These are phyloP conservation scores for Bellardia bayeri DNA, from an alignment of 2,888 invertebrate genomes.

Conservation along the genomic window DNA sequence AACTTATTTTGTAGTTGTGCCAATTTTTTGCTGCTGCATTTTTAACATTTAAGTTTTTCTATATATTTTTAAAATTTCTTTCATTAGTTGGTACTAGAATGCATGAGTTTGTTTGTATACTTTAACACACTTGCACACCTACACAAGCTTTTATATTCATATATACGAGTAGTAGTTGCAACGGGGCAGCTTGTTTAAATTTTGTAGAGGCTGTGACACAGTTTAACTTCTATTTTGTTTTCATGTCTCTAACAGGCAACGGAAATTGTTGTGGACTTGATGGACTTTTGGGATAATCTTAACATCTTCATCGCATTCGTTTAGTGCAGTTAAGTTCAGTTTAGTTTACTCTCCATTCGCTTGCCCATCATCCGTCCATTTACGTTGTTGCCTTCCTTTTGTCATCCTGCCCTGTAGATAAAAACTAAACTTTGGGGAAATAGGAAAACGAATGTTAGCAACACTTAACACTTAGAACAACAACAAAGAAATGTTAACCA, in stretches of 20 bases:
- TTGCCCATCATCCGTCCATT: conserved; percentile 4
- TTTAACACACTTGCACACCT: conserved; percentile 23
- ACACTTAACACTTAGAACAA: conserved; percentile 39
- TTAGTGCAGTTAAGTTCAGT: not conserved
- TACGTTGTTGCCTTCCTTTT: not conserved
- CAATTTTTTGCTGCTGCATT: conserved; percentile 28
- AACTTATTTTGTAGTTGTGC: conserved; percentile 12
- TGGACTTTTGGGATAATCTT: conserved; percentile 74
- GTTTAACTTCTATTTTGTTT: conserved; percentile 66
- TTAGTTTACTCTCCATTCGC: not conserved
- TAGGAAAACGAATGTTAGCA: conserved; percentile 58
- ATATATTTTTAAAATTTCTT: conserved; percentile 13
- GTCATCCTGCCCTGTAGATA: conserved; percentile 24
- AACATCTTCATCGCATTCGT: conserved; percentile 55
- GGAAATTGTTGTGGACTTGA: conserved; percentile 79
- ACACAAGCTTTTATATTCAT: not conserved
- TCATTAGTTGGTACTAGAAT: conserved; percentile 25
- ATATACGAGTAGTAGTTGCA: not conserved
- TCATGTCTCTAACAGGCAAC: conserved; percentile 58
- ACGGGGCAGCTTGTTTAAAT: not conserved
- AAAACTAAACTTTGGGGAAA: conserved; percentile 53
- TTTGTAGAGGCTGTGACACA: conserved; percentile 66
- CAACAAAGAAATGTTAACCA: conserved; percentile 24
- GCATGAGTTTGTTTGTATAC: conserved; percentile 1
- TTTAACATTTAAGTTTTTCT: not conserved